A percentile compares a stretch with the other conserved stretches of the same genome.
Conservation (phyloP, 2,797 vertebrate species). For the Petrocephalus schoutedeni region DNA sequence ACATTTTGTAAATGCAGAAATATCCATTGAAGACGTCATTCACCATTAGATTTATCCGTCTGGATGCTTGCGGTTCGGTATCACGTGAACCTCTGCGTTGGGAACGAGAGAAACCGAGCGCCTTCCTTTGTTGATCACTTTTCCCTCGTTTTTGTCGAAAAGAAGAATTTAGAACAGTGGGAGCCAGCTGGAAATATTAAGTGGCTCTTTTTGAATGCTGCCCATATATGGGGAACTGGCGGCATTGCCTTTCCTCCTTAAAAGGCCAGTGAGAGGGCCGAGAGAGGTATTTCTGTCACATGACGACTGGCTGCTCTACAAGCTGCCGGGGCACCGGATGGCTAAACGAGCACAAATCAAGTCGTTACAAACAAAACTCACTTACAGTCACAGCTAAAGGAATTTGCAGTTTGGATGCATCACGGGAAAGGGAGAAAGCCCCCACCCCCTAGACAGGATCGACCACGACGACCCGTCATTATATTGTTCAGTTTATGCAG, state of each 20-base stretch:
- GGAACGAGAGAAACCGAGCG: background rate
- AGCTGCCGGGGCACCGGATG: conserved; percentile 37
- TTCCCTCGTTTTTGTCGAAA: conserved; percentile 27
- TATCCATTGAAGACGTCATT: conserved; percentile 8
- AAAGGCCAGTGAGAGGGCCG: conserved; percentile 49
- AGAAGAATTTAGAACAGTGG: conserved; percentile 38
- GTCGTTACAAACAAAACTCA: conserved; percentile 23
- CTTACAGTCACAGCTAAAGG: background rate
- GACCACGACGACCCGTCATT: background rate
- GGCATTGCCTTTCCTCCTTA: conserved; percentile 50
- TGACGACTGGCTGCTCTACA: conserved; percentile 36
- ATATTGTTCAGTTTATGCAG: background rate
- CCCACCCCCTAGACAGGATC: background rate
- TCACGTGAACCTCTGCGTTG: background rate
- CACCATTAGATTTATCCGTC: background rate
- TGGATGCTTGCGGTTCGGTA: background rate
- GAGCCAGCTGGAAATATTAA: conserved; percentile 52
- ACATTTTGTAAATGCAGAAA: background rate
- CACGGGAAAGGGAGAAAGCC: background rate
- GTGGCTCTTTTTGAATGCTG: conserved; percentile 45
- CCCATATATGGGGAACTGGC: conserved; percentile 56
- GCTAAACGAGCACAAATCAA: conserved; percentile 41
- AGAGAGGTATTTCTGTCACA: conserved; percentile 45
- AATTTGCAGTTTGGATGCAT: background rate
- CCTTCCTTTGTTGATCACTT: conserved; percentile 33